Percentiles rank a stretch among this genome's conserved stretches.
phyloP scores from a whole-genome alignment of 2,888 invertebrate species.

The Bruchidius siliquastri region DNA sequence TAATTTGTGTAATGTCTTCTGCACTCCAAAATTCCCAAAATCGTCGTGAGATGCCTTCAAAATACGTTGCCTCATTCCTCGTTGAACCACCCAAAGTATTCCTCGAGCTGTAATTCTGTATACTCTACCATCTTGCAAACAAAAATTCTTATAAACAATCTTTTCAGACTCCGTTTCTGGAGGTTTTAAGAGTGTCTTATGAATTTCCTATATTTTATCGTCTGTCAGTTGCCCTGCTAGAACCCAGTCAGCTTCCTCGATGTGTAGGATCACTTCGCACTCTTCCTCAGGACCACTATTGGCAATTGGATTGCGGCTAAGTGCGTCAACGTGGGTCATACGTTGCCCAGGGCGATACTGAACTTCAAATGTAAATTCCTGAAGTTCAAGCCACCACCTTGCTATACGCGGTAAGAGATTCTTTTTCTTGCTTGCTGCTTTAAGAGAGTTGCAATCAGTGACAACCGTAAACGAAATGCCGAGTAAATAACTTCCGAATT shows the following conservation, averaged over 20 bases:
- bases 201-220: slow-evolving; percentile 17
- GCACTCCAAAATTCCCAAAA: slow-evolving; percentile 38
- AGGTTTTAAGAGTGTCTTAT: slow-evolving; percentile 14
- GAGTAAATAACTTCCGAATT: slow-evolving; percentile 36
- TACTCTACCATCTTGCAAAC: slow-evolving; percentile 15
- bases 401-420: slow-evolving; percentile 28
- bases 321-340: slow-evolving; percentile 25
- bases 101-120: slow-evolving; percentile 20
- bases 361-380: slow-evolving; percentile 23
- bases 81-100: slow-evolving; percentile 34
- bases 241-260: slow-evolving; percentile 25
- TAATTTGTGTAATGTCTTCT: slow-evolving; percentile 34
- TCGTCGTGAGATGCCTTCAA: slow-evolving; percentile 37
- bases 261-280: slow-evolving; percentile 11
- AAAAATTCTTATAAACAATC: slow-evolving; percentile 16
- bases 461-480: slow-evolving; percentile 30
- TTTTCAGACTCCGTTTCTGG: slow-evolving; percentile 17
- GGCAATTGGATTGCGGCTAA: slow-evolving; percentile 26
- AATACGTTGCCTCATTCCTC: slow-evolving; percentile 29
- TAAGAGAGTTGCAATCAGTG: slow-evolving; percentile 37
- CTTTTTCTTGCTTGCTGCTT: slow-evolving; percentile 27
- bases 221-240: slow-evolving; percentile 25
- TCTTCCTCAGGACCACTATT: slow-evolving; percentile 2
- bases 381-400: slow-evolving; percentile 25
- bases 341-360: slow-evolving; percentile 19